Base-by-base conservation (phyloP, 2,113 vertebrate genomes). In the Corythornis madagascariensis region DNA sequence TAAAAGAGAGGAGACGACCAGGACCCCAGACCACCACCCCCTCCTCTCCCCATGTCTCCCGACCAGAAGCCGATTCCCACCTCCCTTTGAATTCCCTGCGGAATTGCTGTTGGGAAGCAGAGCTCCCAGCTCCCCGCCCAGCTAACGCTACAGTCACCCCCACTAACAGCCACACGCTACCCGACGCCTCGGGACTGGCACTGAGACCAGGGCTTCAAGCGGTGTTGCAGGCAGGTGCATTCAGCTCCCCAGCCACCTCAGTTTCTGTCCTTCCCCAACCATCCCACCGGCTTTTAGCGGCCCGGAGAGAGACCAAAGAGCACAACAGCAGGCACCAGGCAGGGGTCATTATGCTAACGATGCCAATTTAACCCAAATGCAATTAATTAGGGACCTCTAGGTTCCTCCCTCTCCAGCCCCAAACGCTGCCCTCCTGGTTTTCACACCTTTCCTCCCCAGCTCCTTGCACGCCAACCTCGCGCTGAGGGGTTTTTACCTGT, bases 121-220 rank as follows among this genome's bases (percentile, higher is more conserved):
- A 28, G 64, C 78, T 74, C 33, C 73, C 88, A 26, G 8, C 38
- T 71, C 28, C 72, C 55, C 50, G 18, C 14, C 28, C 78, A 55
- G 29, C 82, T 95, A 92, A 91, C 2, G 31, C 88, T 18, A 50
- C 29, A 4, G 1, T 35, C 7, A 1, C 5, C 86, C 83, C 16
- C 60, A 83, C 92, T 95, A 95, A 95, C 95, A 60, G 25, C 57
- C 45, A 5, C 3, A 4, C 5, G 8, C 61, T 20, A 28, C 24
- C 31, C 12, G 38, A n/a, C 66, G 22, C 7, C 1, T 16, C 13
- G 7, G 76, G 59, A 48, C 75, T 13, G 53, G 16, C 53, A 0
- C 16, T 48, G 74, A 10, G 47, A 55, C 15, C 1, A 22, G 73
- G 48, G 67, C 64, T 95, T 88, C 81, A 14, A 70, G 84, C 8